Base-by-base conservation (phyloP, 2,113 vertebrate species). In the Siniperca knerii region DNA sequence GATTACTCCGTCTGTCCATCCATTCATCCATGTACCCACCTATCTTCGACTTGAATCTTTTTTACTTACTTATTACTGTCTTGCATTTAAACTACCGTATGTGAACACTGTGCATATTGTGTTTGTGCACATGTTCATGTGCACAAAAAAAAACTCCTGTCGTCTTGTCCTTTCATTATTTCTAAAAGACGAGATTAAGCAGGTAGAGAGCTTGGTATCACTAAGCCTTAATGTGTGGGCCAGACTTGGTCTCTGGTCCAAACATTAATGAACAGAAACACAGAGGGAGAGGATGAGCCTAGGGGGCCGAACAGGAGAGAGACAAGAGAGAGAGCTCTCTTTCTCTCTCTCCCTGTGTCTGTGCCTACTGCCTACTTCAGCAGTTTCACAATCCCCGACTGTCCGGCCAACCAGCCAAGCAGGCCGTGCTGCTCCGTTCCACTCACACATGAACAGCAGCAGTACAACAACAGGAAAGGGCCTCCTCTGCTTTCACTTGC, bases 331-430 rank as follows among this genome's bases (percentile, higher is more conserved):
- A 67, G 62, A 50, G 64, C 37, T 68, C 79, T 82, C 76, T 66
- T 16, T 79, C 65, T 73, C 65, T 66, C 87, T 85, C 79, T 86
- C 88, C 50, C 90, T 61, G 69, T 84, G 89, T 90, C 83, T 91
- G 83, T 92, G 89, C 87, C 91, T 85, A 91, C 88, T 97, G 95
- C 93, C 92, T 78, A 95, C 94, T 94, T 95, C 94, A 95, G 95
- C 96, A 95, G 90, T 96, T 96, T 96, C 94, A 94, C 94, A 95
- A 96, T 95, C 94, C 93, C 90, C 67, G 8, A 80, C 84, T 66
- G 58, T 84, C 82, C 90, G 77, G 91, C 90, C 91, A 91, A 77
- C 73, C 86, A 85, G 85, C 72, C 86, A 52, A 88, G 90, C 93
- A 90, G 85, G 76, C 89, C 55, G 92, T 89, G 86, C 88, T 89